phyloP scores from a whole-genome alignment of 2,888 invertebrate species.

The Anthophora plumipes region DNA sequence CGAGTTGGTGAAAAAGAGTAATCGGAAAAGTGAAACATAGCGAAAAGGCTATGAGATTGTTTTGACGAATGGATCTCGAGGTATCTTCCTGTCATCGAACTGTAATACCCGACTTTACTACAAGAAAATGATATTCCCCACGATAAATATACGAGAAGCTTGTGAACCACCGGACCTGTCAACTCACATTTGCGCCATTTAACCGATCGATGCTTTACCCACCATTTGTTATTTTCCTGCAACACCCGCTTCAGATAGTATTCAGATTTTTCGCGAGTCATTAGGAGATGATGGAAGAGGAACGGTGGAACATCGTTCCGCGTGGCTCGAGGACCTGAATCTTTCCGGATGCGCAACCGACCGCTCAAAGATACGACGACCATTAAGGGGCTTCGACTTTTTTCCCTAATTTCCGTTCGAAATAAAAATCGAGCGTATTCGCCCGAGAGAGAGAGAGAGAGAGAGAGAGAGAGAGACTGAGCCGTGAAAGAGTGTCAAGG shows the following conservation, averaged over 20 bases:
- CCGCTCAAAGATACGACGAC: constrained; percentile 39
- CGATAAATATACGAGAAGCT: constrained; percentile 70
- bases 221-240: constrained; percentile 78
- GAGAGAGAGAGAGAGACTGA: too few species aligned
- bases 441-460: too few species aligned
- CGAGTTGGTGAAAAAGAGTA: neutral
- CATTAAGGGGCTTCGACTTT: constrained; percentile 44
- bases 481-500: constrained; percentile 5
- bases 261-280: constrained; percentile 76
- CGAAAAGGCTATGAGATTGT: constrained; percentile 58
- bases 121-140: constrained; percentile 75
- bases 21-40: neutral
- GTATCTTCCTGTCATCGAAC: constrained; percentile 59
- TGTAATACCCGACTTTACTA: constrained; percentile 41
- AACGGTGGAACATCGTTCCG: constrained; percentile 29
- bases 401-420: constrained; percentile 25
- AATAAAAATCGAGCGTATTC: constrained; percentile 22
- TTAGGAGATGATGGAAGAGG: constrained; percentile 66
- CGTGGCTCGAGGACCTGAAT: constrained; percentile 36
- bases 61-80: constrained; percentile 75
- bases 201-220: constrained; percentile 39
- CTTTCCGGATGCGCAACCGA: constrained; percentile 33
- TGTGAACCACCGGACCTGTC: constrained; percentile 9
- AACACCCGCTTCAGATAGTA: constrained; percentile 58
- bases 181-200: constrained; percentile 25